Evolutionary conservation across 37 sponge, comb jelly and placozoan species (phyloP).

Genomic region (Hormiphora californensis): DNA sequence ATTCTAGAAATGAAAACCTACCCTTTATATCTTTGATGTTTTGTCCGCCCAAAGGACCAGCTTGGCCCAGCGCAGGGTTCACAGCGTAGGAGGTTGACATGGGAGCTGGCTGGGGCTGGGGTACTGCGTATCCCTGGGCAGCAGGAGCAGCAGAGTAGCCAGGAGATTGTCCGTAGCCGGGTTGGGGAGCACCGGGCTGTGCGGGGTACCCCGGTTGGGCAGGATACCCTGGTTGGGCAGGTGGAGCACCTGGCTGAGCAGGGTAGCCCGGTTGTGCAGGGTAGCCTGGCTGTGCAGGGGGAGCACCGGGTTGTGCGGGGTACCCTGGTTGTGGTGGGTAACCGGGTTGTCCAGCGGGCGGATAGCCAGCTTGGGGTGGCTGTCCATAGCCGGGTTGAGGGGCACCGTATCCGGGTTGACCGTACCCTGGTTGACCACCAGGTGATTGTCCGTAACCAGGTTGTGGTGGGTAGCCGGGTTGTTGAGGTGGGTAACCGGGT

Average conservation of each 20-base stretch:
- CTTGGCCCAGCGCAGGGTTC: not conserved
- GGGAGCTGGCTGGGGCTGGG: slow-evolving; percentile 11
- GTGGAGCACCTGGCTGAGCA: not conserved
- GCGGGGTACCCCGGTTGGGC: not conserved
- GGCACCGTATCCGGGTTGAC: not conserved
- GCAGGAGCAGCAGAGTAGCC: slow-evolving; percentile 2
- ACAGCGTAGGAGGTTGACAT: not conserved
- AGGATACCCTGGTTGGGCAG: slow-evolving; percentile 5
- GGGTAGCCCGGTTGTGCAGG: slow-evolving; percentile 20
- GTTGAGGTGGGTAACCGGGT: slow-evolving; percentile 48
- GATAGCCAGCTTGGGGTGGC: too few relatives aligned
- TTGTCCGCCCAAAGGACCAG: not conserved
- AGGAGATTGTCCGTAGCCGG: not conserved
- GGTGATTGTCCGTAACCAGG: too few relatives aligned
- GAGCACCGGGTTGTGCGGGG: slow-evolving; percentile 6
- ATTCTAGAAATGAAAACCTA: not conserved
- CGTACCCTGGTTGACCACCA: slow-evolving; percentile 41
- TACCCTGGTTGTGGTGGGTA: not conserved
- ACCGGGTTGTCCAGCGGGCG: not conserved
- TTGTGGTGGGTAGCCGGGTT: slow-evolving; percentile 44
- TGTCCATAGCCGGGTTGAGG: slow-evolving; percentile 37
- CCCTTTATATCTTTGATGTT: slow-evolving; percentile 29
- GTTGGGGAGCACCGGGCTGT: not conserved
- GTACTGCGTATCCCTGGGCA: slow-evolving; percentile 27
- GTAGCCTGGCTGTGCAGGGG: not conserved